Evolutionary conservation across 2,888 invertebrate species (phyloP), one percentile per base, ranked within the genome.

Genomic region (Drosophila villosipedis): DNA sequence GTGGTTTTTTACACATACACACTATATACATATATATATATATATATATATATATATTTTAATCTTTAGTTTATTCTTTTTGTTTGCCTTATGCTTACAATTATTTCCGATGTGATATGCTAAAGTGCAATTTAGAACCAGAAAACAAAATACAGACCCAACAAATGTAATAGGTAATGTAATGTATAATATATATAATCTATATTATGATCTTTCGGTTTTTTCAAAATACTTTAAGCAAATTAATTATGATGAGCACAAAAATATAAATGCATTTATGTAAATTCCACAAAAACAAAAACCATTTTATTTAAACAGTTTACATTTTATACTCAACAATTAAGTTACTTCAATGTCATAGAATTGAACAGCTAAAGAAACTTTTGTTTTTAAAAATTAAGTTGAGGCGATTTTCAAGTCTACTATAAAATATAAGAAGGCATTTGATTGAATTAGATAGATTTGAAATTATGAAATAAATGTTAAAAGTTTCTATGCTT

Each of bases 61-160:
- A 59, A 28, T 57, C 66, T 68, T 63, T 58, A 47, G 47, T 28
- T 58, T 25, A 28, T 65, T 67, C 61, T 55, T 71, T 64, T 72
- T 25, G 54, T 60, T 31, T 49, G 33, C 67, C 73, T 35, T 55
- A 64, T 66, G 84, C 78, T 82, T 86, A 78, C 71, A 71, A 68
- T 78, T 65, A 70, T 80, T 83, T 86, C 62, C 50, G 65, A 76
- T 85, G 89, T 89, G 84, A 85, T 85, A 86, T 72, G 80, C 80
- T 73, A 43, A 73, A 66, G 82, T 70, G 79, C 84, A 87, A 70
- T 80, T 68, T 69, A 74, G 33, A 62, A 28, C 25, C 43, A 72
- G 65, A 57, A 31, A 54, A 55, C 54, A 69, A 49, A 64, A 66
- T 53, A 37, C 28, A 52, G 12, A 62, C 61, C 31, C 52, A n/a